Evolutionary conservation across 1,140 invertebrate genomes (phyloP), one percentile per base, ranked within the genome.

Genomic region (Drosophila cardini): DNA sequence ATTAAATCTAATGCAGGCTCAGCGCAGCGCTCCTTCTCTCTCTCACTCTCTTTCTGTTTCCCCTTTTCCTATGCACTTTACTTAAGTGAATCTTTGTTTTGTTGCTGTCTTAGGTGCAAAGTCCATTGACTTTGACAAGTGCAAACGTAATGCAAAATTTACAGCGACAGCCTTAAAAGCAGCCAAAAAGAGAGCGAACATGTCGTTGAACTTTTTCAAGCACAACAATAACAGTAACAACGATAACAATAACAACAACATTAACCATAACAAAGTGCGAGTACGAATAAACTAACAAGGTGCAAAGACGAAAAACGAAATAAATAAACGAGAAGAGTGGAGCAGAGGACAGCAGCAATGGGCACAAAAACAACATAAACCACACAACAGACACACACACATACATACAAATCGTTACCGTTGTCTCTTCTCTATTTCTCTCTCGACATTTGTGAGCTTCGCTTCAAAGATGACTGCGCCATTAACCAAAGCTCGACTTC

Each of bases 131-230:
- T 48, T 48, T 16, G 46, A 21, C 46, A 64, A 43, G 30, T 62
- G 18, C 5, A 38, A 64, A 57, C 50, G 52, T 72, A 50, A 72
- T 72, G 70, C 32, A 43, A 52, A 68, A 60, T 45, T 67, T 38
- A 34, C 53, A 36, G 18, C n/a, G 52, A 32, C 45, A 52, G 50
- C 50, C 50, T 34, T 34, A 52, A 52, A 52, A 18, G n/a, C 48
- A 52, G 52, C 56, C 45, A 62, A 43, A 63, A 60, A 65, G 34
- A 40, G 43, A 62, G 26, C 42, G 34, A 48, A 34, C 30, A 64
- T 67, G 78, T 86, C 78, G 60, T 72, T 86, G 83, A 86, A 82
- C 83, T 70, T 57, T 55, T 67, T 77, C 48, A 56, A 77, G 70
- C 52, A 63, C 69, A 74, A 69, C 64, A 55, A 36, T 13, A 53